Evolutionary conservation across 2,797 vertebrate genomes (phyloP), one percentile per base, ranked within the genome.

Genomic region (Zalophus californianus): DNA sequence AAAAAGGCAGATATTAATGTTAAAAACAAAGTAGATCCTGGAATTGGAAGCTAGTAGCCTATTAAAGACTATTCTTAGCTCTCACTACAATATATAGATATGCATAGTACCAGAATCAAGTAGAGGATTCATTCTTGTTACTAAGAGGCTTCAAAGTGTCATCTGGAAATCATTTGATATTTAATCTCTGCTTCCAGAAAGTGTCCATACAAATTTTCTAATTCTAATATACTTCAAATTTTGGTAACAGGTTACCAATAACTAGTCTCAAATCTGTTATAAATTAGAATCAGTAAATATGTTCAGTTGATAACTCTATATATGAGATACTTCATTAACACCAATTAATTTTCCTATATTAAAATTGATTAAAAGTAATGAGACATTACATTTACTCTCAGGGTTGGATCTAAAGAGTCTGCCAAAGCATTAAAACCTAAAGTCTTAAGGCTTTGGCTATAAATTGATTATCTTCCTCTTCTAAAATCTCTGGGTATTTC

Each of bases 381-480:
- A 86, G 70, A 64, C 35, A 66, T 75, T 52, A 15, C 29, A 41
- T n/a, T 79, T 64, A 41, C 18, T 58, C 90, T 93, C 86, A 96
- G n/a, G 35, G 90, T 52, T 64, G 56, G 38, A 35, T 62, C 56
- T 41, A 94, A 77, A 68, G 86, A 62, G 56, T 25, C 54, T 54
- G 80, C 83, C 86, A 97, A 78, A 92, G 95, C 94, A 72, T 94
- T 68, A 90, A 97, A 97, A 78, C 96, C 96, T 48, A 97, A 94
- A 78, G 80, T 72, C 13, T 14, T 87, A 72, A 97, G 94, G 83
- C 75, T 87, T 41, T 58, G 54, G 75, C 80, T 87, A 97, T 88
- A 62, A 25, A 75, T 14, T 96, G 25, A 50, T 70, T 29, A 92
- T 94, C 91, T 75, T 91, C 29, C 1, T 73, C 54, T 68, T 86